These are phyloP conservation scores for Todus mexicanus DNA, from an alignment of 2,797 vertebrate genomes.

Conservation along the genomic window DNA sequence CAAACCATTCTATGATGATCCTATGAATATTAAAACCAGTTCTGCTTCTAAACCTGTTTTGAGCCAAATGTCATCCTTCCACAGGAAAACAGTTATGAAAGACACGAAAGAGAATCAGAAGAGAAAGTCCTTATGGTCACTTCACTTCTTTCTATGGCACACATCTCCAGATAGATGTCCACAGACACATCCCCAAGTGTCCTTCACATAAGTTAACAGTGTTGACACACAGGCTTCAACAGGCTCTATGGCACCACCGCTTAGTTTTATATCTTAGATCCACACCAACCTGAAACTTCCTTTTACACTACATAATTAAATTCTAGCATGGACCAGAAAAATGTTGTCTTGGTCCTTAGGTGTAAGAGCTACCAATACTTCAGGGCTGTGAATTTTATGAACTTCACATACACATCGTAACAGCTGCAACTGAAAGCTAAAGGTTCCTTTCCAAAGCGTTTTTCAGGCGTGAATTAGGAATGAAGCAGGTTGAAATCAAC, in stretches of 20 bases:
- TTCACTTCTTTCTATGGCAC: background rate
- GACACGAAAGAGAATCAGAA: accelerated
- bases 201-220: background rate
- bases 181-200: background rate
- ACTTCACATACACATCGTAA: background rate
- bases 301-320: background rate
- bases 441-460: background rate
- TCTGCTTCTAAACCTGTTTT: background rate
- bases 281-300: background rate
- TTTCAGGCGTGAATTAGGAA: background rate
- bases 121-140: background rate
- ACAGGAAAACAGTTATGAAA: background rate
- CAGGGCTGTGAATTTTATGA: background rate
- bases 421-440: background rate
- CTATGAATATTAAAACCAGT: background rate
- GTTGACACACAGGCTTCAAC: background rate
- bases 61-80: background rate
- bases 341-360: background rate
- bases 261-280: background rate
- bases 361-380: background rate
- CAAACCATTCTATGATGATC: too few species aligned
- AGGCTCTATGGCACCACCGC: background rate
- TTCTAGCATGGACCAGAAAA: background rate
- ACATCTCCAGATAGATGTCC: background rate
- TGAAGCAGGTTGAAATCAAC: background rate